Evolutionary conservation across 2,113 vertebrate genomes (phyloP).

Genomic region (Campylomormyrus numenius): DNA sequence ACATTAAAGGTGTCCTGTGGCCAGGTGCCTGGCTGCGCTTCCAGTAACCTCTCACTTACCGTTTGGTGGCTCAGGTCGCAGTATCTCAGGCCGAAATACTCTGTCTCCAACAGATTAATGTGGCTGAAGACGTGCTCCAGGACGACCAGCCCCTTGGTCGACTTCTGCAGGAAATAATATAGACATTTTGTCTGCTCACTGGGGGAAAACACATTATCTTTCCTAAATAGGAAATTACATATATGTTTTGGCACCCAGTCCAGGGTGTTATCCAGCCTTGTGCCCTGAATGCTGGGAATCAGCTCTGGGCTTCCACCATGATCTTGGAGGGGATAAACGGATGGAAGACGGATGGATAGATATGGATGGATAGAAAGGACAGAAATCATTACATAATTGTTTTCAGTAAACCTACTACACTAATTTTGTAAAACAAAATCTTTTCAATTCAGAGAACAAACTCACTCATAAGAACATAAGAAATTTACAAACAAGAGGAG

Average conservation of each 20-base stretch:
- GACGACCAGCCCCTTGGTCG: constrained; percentile 74
- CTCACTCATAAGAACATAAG: not conserved
- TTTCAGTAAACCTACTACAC: not conserved
- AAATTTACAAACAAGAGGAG: too few relatives aligned
- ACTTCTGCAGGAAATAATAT: constrained; percentile 77
- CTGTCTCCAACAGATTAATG: constrained; percentile 74
- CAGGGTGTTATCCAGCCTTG: not conserved
- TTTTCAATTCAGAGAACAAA: not conserved
- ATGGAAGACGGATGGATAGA: not conserved
- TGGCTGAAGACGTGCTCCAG: constrained; percentile 79
- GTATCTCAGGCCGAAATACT: constrained; percentile 88
- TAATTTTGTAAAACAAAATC: not conserved
- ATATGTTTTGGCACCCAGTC: not conserved
- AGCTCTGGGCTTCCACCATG: not conserved
- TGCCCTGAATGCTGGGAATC: not conserved
- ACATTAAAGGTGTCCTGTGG: not conserved
- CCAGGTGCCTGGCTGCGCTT: not conserved
- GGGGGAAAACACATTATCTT: not conserved
- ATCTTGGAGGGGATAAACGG: not conserved
- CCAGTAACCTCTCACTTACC: constrained; percentile 58
- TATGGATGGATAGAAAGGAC: not conserved
- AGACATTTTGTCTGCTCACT: not conserved
- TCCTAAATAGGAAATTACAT: not conserved
- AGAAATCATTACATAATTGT: not conserved
- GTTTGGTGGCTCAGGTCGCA: constrained; percentile 83